Evolutionary conservation across 2,888 invertebrate species (phyloP).

Genomic region (Spodoptera littoralis): DNA sequence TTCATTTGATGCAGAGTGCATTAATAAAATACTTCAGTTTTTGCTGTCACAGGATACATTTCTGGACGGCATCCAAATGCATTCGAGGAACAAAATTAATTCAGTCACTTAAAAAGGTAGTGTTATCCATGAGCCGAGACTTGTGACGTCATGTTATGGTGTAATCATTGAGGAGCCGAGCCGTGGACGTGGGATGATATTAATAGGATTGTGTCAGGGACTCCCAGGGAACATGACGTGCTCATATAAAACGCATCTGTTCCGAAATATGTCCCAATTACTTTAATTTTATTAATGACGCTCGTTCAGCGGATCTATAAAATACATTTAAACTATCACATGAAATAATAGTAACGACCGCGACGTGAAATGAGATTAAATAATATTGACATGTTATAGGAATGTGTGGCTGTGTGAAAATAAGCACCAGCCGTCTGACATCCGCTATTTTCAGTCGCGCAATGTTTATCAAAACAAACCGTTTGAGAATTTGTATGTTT

Average conservation of each 20-base stretch:
- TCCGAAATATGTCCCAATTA: constrained; percentile 44
- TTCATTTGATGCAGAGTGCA: constrained; percentile 21
- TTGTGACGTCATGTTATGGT: constrained; percentile 50
- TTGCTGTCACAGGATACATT: constrained; percentile 38
- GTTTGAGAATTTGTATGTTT: constrained; percentile 37
- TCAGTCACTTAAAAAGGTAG: constrained; percentile 38
- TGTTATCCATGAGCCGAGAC: constrained; percentile 27
- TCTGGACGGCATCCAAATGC: constrained; percentile 65
- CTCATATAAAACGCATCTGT: constrained; percentile 42
- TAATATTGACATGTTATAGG: constrained; percentile 41
- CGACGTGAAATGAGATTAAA: constrained; percentile 21
- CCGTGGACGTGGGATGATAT: constrained; percentile 49
- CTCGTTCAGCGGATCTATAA: constrained; percentile 35
- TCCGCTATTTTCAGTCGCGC: constrained; percentile 38
- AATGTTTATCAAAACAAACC: constrained; percentile 41
- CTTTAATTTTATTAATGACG: constrained; percentile 37
- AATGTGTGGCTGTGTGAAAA: constrained; percentile 40
- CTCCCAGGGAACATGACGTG: constrained; percentile 21
- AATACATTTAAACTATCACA: constrained; percentile 13
- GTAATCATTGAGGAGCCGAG: constrained; percentile 38
- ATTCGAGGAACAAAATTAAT: constrained; percentile 57
- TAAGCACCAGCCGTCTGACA: constrained; percentile 24
- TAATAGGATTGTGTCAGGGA: constrained; percentile 59
- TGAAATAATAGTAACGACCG: constrained; percentile 2
- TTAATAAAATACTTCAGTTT: constrained; percentile 27